These are phyloP conservation scores for Tribolium freemani DNA, from an alignment of 2,888 invertebrate species.

Conservation along the genomic window DNA sequence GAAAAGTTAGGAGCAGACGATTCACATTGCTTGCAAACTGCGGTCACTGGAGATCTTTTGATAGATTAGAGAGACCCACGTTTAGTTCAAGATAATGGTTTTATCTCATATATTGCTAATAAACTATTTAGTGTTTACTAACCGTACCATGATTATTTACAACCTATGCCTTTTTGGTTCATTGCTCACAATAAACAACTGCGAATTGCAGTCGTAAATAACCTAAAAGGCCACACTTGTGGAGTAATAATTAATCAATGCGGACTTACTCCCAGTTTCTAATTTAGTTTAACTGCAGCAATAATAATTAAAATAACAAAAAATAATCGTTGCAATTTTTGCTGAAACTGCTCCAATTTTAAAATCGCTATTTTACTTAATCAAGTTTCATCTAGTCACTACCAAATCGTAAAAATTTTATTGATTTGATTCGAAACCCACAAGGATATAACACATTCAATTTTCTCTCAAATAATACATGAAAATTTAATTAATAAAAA, in stretches of 20 bases:
- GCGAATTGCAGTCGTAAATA: constrained; percentile 32
- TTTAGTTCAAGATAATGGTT: constrained; percentile 55
- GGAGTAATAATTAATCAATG: constrained; percentile 28
- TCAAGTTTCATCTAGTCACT: constrained; percentile 26
- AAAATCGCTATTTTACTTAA: constrained; percentile 24
- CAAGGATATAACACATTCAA: constrained; percentile 13
- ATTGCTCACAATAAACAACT: constrained; percentile 36
- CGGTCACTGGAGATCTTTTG: constrained; percentile 61
- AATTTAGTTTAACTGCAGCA: constrained; percentile 13
- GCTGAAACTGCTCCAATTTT: constrained; percentile 5
- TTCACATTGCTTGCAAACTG: constrained; percentile 59
- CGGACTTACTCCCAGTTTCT: background rate
- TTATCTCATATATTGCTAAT: constrained; percentile 56
- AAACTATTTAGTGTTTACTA: constrained; percentile 60
- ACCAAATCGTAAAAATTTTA: constrained; percentile 30
- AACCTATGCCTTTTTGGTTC: constrained; percentile 18
- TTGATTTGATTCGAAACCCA: constrained; percentile 2
- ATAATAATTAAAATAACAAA: constrained; percentile 31
- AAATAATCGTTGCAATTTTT: background rate
- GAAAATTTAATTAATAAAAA: constrained; percentile 19
- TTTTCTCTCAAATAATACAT: background rate
- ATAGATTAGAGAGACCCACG: constrained; percentile 61
- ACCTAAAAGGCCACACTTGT: constrained; percentile 23
- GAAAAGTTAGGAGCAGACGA: constrained; percentile 59
- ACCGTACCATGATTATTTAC: constrained; percentile 31